phyloP scores from a whole-genome alignment of 2,113 vertebrate species.

The Callorhinus ursinus region DNA sequence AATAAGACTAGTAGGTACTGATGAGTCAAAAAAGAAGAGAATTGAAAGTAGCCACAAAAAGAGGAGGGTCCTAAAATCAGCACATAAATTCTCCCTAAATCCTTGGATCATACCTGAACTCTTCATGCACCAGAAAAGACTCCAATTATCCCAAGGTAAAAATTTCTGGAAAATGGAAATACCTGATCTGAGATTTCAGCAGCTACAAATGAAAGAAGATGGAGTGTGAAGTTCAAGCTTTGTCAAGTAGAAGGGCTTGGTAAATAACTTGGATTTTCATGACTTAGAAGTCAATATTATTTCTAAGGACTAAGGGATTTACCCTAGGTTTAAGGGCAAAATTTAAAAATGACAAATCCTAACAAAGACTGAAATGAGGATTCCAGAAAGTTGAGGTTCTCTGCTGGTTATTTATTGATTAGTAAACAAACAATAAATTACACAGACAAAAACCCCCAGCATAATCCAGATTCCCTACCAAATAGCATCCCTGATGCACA shows the following conservation, averaged over 20 bases:
- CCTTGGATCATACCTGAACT: background rate
- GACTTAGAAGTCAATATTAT: background rate
- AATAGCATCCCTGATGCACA: background rate
- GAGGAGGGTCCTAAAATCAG: accelerated
- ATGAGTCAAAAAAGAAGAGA: background rate
- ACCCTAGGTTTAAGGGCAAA: background rate
- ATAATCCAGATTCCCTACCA: background rate
- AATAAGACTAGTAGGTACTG: background rate
- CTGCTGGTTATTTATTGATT: background rate
- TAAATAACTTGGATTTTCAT: background rate
- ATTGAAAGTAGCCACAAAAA: background rate
- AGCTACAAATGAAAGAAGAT: background rate
- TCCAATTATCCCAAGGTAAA: background rate
- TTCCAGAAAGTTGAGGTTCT: background rate
- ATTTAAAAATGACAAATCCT: background rate
- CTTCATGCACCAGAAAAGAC: background rate
- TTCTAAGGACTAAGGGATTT: background rate
- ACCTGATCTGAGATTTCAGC: background rate
- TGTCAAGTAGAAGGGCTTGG: background rate
- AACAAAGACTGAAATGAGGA: background rate
- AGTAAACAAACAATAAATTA: background rate
- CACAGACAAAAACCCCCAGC: background rate
- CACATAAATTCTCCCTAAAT: background rate
- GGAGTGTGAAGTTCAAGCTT: background rate
- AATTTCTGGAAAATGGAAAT: background rate